These are phyloP conservation scores for Trogon surrucura DNA, from an alignment of 2,113 vertebrate species.

Conservation along the genomic window DNA sequence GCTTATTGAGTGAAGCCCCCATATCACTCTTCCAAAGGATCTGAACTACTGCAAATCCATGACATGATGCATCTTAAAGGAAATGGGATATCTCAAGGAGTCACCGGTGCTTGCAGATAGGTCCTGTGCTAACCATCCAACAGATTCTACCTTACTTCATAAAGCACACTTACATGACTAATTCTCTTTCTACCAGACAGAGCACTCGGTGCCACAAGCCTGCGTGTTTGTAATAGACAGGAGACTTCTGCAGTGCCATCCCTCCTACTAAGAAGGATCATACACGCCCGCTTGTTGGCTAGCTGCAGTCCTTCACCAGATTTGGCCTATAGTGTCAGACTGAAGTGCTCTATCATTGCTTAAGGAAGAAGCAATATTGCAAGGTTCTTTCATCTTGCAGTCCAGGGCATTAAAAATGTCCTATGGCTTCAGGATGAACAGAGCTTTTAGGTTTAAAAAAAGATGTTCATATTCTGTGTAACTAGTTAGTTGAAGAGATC, in stretches of 20 bases:
- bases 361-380: not conserved
- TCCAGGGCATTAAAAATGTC: not conserved
- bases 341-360: not conserved
- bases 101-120: not conserved
- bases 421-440: not conserved
- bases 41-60: not conserved
- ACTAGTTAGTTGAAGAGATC: not conserved
- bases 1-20: not conserved
- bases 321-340: not conserved
- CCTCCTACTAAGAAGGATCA: fast-evolving
- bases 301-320: not conserved
- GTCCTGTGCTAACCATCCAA: not conserved
- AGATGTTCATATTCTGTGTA: not conserved
- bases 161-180: not conserved
- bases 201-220: not conserved
- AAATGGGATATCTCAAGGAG: not conserved
- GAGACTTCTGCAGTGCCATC: not conserved
- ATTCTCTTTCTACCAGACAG: not conserved
- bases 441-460: not conserved
- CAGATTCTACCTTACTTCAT: not conserved
- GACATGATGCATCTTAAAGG: not conserved
- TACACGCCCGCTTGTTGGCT: not conserved
- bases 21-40: not conserved
- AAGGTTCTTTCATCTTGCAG: not conserved
- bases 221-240: not conserved